Evolutionary conservation across 2,797 vertebrate species (phyloP), one percentile per base, ranked within the genome.

Genomic region (Hippopotamyrus pictus): DNA sequence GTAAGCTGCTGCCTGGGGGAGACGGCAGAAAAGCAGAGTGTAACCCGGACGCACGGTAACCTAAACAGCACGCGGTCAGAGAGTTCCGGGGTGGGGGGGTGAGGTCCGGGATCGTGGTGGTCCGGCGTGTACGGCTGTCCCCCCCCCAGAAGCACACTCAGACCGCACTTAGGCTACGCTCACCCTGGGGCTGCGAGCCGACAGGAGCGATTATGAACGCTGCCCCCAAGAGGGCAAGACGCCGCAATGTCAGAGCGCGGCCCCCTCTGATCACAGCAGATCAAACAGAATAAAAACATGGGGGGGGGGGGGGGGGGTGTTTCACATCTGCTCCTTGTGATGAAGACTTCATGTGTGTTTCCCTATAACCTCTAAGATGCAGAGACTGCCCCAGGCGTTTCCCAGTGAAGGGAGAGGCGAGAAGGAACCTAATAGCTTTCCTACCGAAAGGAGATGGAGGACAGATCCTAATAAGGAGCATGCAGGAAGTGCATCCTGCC

Each of bases 331-430:
- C 94, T 95, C 94, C 96, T 94, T 95, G 94, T 96, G 95, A 94
- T 95, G 41, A 73, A 95, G 95, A 95, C 96, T 91, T 94, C 93
- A 95, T 95, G 95, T 95, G 94, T 95, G 94, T 93, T 93, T 95
- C 96, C 91, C 94, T 94, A 94, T 93, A 93, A 94, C 92, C 93
- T 94, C 94, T 93, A 89, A 91, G 92, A 90, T 92, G 90, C 91
- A 90, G 91, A 83, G 91, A 69, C 90, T 76, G 90, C 91, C 92
- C 93, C 93, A 93, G 93, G 53, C 33, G 65, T 48, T 82, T 93
- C 91, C 93, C 94, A 25, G 19, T 48, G 37, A 44, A n/a, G 76
- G 33, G 37, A n/a, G 25, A 54, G 33, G 53, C 17, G n/a, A 14
- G 29, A 95, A 95, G 95, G 94, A 94, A 93, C 93, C 95, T 94